These are phyloP conservation scores for Trachelus iudaicus DNA, from an alignment of 2,888 invertebrate genomes.

Conservation along the genomic window DNA sequence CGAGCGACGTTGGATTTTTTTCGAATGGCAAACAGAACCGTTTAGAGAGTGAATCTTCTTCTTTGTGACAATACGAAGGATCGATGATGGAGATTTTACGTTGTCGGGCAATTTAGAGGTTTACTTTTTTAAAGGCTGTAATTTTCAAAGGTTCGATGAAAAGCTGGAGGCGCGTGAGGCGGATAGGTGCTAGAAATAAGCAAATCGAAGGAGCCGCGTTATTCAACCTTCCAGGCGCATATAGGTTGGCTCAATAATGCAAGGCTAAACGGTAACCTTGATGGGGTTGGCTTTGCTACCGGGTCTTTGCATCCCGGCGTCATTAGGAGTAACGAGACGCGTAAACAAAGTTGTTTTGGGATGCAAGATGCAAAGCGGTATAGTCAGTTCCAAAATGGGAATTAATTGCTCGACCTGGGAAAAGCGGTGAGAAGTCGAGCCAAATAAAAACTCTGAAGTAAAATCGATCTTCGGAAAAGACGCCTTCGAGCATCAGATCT, in stretches of 20 bases:
- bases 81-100: background rate
- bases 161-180: background rate
- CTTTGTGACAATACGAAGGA: background rate
- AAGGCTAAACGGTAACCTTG: constrained; percentile 42
- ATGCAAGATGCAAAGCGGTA: background rate
- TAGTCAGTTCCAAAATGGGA: background rate
- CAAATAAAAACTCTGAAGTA: background rate
- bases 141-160: background rate
- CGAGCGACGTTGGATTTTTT: background rate
- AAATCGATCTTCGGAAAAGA: background rate
- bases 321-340: constrained; percentile 29
- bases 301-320: background rate
- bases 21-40: background rate
- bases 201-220: background rate
- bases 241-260: constrained; percentile 49
- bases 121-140: background rate
- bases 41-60: background rate
- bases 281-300: constrained; percentile 24
- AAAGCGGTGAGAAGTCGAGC: background rate
- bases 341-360: constrained; percentile 39
- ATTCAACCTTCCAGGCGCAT: constrained; percentile 36
- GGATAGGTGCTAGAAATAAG: background rate
- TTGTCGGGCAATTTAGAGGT: background rate
- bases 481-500: background rate
- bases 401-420: background rate